Evolutionary conservation across 2,888 invertebrate species (phyloP), one percentile per base, ranked within the genome.

Genomic region (Andricus quercusramuli): DNA sequence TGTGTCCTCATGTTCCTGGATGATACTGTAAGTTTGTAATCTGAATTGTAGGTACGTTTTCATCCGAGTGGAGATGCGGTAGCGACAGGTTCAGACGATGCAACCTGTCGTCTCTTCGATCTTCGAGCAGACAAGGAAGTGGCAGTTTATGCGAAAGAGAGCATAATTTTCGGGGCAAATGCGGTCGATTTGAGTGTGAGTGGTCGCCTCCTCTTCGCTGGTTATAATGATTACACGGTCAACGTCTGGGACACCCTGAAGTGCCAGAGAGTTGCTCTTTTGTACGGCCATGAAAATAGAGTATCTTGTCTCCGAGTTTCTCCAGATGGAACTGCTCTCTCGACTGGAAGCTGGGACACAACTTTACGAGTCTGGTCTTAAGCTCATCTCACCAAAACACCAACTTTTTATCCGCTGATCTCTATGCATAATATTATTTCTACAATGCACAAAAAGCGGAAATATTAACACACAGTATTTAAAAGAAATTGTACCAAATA

Each of bases 21-120:
- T 8, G 8, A 37, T 8, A 37, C 37, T 37, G 37, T 37, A 37
- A 37, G 1, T 37, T 37, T 37, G 9, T 37, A 37, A 80, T 65
- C 32, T 81, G 0, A 9, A 70, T 77, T 83, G 22, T 80, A 92
- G 92, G 99, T 99, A 78, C 96, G 98, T 93, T 99, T 98, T 94
- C 99, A 99, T 95, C 99, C 99, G 6, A 98, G 98, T 91, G 99
- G 99, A 67, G 99, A 99, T 94, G 98, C 99, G 79, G 97, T 99
- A 83, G 99, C 98, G 74, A 98, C 99, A 37, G 99, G 99, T 32
- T 98, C 98, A n/a, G 99, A 99, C 93, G 99, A 99, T 94, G 97
- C 98, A 67, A 97, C 98, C 79, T 99, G 99, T 93, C 98, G 99
- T 15, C 94, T 99, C 83, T 99, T 99, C 94, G 99, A 99, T 93